A percentile compares a stretch with the other conserved stretches of the same genome.
These are phyloP conservation scores for Rissa tridactyla DNA, from an alignment of 2,113 vertebrate genomes.

Conservation along the genomic window DNA sequence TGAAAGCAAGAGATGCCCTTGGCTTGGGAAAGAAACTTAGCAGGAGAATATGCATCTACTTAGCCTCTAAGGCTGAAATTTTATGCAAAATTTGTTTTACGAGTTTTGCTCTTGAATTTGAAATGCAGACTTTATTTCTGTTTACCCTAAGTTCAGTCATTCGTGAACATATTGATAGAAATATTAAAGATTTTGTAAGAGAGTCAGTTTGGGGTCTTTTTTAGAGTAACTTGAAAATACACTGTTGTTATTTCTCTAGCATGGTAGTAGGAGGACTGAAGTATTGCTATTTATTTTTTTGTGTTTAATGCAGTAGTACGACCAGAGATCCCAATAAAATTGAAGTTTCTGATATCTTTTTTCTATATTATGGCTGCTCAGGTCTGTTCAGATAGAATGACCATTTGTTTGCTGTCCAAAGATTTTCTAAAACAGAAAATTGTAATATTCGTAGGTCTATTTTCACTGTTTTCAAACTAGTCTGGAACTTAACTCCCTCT, in stretches of 20 bases:
- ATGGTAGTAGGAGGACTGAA: background rate
- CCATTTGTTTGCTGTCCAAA: background rate
- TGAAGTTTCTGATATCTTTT: background rate
- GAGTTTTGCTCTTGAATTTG: background rate
- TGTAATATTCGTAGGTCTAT: background rate
- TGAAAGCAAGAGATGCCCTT: conserved; percentile 32
- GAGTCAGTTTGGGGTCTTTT: background rate
- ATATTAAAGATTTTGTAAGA: background rate
- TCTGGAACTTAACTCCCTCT: background rate
- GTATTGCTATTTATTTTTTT: background rate
- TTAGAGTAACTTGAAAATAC: background rate
- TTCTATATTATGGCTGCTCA: background rate
- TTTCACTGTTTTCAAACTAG: background rate
- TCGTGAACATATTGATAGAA: background rate
- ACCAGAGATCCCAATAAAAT: background rate
- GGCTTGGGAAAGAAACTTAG: background rate
- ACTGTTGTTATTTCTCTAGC: background rate
- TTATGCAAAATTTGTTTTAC: conserved; percentile 21
- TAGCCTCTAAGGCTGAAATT: conserved; percentile 37
- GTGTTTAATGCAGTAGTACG: background rate
- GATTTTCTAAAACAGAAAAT: background rate
- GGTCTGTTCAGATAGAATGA: background rate
- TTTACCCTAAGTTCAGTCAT: background rate
- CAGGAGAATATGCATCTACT: background rate
- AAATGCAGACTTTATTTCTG: background rate